Base-by-base conservation (phyloP, 2,888 invertebrate genomes). In the Limnephilus marmoratus region DNA sequence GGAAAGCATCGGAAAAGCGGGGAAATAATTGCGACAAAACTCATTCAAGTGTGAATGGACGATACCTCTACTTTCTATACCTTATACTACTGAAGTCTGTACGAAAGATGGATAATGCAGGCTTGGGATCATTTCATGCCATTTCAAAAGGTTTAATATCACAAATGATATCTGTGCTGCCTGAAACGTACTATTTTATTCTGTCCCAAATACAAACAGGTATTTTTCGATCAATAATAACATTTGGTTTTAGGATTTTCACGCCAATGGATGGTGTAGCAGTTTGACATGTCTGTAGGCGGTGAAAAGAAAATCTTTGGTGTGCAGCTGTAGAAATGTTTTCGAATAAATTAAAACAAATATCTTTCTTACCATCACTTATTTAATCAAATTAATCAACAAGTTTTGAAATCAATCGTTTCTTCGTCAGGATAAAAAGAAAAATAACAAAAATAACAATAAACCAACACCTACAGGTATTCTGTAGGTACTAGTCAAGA, bases 21-120 rank as follows among this genome's bases (percentile, higher is more conserved):
- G 83, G 68, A 80, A 81, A 90, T 91, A 91, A 92, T 92, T 91
- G 91, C 90, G 91, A 92, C 92, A 91, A 92, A 92, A 92, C 90
- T 92, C 90, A 89, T 91, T 92, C 90, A 89, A 92, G 90, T 92
- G 92, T 91, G 91, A 92, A 92, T 91, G 81, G 91, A 41, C 88
- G 81, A 45, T 80, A n/a, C n/a, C 24, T 68, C 24, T 68, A 68
- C 68, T 9, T 68, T 68, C 68, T 68, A 68, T n/a, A 24, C 68
- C 24, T n/a, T 68, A 0, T 68, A 9, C 68, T 9, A n/a, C 68
- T 68, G 68, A n/a, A 68, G 68, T n/a, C 68, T 24, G 9, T 68
- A 41, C 37, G 53, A 68, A 87, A 53, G 31, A 31, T 24, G 68
- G 11, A 88, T 29, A 45, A 86, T 88, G 34, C 37, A 37, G 15